A percentile compares a stretch with the other conserved stretches of the same genome.
phyloP scores from a whole-genome alignment of 2,113 vertebrate species.

The Muntiacus reevesi region DNA sequence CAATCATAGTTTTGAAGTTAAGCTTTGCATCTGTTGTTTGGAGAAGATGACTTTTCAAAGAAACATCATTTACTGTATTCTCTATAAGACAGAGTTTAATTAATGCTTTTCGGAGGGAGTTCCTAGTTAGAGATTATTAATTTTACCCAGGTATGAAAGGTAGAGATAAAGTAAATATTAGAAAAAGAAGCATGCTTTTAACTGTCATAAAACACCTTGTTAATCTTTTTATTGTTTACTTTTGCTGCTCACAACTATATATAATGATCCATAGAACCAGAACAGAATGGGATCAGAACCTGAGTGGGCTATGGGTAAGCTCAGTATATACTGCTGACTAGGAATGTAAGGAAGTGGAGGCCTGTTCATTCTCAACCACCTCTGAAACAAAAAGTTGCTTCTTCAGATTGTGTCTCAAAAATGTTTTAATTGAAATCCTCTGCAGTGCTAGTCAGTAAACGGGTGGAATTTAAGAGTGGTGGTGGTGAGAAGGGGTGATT shows the following conservation, averaged over 20 bases:
- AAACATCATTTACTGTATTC: neutral
- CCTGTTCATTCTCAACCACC: neutral
- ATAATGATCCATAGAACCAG: neutral
- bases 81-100: neutral
- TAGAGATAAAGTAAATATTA: neutral
- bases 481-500: neutral
- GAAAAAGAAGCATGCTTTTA: neutral
- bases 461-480: neutral
- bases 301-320: neutral
- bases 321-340: neutral
- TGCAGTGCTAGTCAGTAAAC: neutral
- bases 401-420: neutral
- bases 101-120: neutral
- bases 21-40: neutral
- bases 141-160: neutral
- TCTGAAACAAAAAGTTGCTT: conserved; percentile 11
- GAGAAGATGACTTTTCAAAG: neutral
- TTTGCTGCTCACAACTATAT: neutral
- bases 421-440: neutral
- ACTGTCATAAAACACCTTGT: neutral
- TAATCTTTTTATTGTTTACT: neutral
- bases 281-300: neutral
- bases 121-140: neutral
- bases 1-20: neutral
- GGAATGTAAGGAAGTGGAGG: fast-evolving